Evolutionary conservation across 2,888 invertebrate genomes (phyloP), one percentile per base, ranked within the genome.

Genomic region (Nomada lathburiana): DNA sequence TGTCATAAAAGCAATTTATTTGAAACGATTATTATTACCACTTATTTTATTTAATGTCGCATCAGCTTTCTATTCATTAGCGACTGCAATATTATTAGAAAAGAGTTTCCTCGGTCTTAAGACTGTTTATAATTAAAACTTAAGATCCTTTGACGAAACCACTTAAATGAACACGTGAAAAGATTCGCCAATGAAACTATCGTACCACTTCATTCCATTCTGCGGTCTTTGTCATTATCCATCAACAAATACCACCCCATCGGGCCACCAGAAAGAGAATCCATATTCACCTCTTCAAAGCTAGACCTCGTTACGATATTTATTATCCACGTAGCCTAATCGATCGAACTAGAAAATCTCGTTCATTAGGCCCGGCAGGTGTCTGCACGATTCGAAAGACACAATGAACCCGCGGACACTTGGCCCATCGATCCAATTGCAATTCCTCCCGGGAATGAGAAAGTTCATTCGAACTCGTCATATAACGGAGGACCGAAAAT

Each of bases 371-470:
- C 10, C 11, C 20, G 2, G 18, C 55, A 23, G 50, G 76, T 62
- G 55, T 50, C 62, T 20, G 23, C 68, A 42, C 18, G 63, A 76
- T 70, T 47, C 60, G 55, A 62, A 5, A 65, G 50, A 62, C 59
- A 23, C 55, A 71, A 78, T 62, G 71, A 80, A 72, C 67, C 71
- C 18, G 59, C 65, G 77, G 60, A 71, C 53, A 80, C 65, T 71
- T 71, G 53, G 55, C 18, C 53, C 70, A 71, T 67, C 80, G 60
- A 71, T 71, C 47, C 53, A 44, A 55, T 71, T 65, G 59, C 65
- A 76, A 59, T 65, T 53, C 59, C 64, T 53, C 59, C 67, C 42
- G 16, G 9, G 67, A 20, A 20, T 9, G 26, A 16, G 36, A 47
- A 47, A 62, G 60, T 77, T 71, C 80, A 50, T 80, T 65, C 65